Base-by-base conservation (phyloP, 2,113 vertebrate species). In the Cavia porcellus region DNA sequence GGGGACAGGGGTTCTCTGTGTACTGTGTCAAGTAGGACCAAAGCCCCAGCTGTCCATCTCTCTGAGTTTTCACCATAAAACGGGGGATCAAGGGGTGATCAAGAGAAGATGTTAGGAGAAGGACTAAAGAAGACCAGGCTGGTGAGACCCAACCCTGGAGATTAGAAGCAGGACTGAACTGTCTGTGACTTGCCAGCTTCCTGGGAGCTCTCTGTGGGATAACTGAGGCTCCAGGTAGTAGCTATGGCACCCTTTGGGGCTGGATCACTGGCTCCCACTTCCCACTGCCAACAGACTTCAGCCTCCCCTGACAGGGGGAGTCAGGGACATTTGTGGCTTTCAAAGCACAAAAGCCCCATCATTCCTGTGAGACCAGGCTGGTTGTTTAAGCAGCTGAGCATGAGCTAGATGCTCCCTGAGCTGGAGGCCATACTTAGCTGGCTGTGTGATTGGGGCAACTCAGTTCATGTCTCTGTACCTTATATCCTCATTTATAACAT, bases 71-170 rank as follows among this genome's bases (percentile, higher is more conserved):
- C 13, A 0, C 32, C 59, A 10, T 82, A 20, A 85, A 80, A 28
- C 3, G 32, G 42, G 22, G 15, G n/a, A 15, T 32, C 75, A 70
- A 0, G 11, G 70, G 45, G 30, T 42, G 42, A n/a, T 38, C 75
- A 64, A 0, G 14, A 83, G 38, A 52, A 38, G 87, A 25, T 0
- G 8, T 45, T 4, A 0, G 24, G 62, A 77, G 12, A 52, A 88
- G 28, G 8, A 13, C 20, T 0, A 3, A 14, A 47, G 5, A 61
- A 77, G 38, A 38, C 0, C 4, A 66, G 13, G 4, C 0, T 52
- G 77, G 1, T 24, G 24, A 89, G 50, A 14, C 24, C 13, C 38
- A 7, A n/a, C 61, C 20, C 14, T 6, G 8, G n/a, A 8, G 13
- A 28, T 77, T 55, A 80, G 42, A 12, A 19, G 55, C 28, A 19